A percentile compares a stretch with the other conserved stretches of the same genome.
phyloP scores from a whole-genome alignment of 2,888 invertebrate species.

The Lasiommata megera region DNA sequence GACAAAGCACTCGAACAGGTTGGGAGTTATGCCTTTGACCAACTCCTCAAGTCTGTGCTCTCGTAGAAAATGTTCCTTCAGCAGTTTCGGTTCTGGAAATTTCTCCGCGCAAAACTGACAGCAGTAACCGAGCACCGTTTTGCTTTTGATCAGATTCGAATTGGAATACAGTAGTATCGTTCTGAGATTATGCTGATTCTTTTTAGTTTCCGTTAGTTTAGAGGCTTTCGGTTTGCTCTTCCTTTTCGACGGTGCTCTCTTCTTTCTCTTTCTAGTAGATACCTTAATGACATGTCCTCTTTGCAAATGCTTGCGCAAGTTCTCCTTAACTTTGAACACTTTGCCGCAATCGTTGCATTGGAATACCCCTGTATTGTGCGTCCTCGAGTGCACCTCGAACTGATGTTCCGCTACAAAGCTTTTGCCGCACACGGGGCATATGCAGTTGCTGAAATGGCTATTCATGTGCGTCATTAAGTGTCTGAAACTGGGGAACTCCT shows the following conservation, averaged over 20 bases:
- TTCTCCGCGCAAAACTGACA: conserved; percentile 48
- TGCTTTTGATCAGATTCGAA: conserved; percentile 48
- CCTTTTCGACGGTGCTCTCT: background rate
- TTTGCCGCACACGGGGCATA: no score
- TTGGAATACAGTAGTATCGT: conserved; percentile 50
- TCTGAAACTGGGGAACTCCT: no score
- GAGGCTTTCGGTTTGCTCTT: no score
- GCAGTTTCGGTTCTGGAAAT: conserved; percentile 38
- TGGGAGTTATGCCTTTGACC: conserved; percentile 41
- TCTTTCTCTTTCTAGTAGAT: background rate
- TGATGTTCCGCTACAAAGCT: no score
- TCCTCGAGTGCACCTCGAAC: no score
- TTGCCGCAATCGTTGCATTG: no score
- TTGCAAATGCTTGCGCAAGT: no score
- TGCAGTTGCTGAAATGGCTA: no score
- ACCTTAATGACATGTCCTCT: no score
- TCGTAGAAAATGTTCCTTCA: conserved; percentile 50
- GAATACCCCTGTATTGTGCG: no score
- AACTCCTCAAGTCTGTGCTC: conserved; percentile 47
- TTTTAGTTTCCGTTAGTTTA: conserved; percentile 33
- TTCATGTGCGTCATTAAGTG: no score
- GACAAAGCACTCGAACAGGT: conserved; percentile 44
- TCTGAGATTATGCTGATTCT: conserved; percentile 46
- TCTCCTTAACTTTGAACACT: no score
- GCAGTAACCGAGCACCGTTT: conserved; percentile 46